These are phyloP conservation scores for Pycnonotus jocosus DNA, from an alignment of 2,113 vertebrate genomes.

Conservation along the genomic window DNA sequence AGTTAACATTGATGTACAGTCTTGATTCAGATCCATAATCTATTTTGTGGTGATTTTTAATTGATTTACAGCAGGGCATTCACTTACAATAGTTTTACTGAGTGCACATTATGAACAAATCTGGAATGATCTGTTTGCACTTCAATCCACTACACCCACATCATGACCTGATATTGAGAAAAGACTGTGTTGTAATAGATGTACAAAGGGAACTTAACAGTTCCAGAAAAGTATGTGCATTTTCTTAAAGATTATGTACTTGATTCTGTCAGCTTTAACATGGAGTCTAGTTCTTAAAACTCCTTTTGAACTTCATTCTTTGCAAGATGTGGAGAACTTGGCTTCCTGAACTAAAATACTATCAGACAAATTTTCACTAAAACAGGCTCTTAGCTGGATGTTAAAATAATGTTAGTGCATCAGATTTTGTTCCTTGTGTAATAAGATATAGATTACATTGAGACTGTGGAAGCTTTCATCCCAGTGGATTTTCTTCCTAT, in stretches of 20 bases:
- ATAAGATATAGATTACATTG: not conserved
- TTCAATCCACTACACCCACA: not conserved
- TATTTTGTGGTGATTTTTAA: not conserved
- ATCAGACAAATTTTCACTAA: not conserved
- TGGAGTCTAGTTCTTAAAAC: not conserved
- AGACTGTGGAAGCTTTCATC: conserved; percentile 31
- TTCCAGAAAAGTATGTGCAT: not conserved
- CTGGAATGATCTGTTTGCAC: not conserved
- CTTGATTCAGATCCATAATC: not conserved
- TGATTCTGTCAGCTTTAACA: not conserved
- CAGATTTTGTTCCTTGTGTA: not conserved
- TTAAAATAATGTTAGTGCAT: not conserved
- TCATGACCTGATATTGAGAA: not conserved
- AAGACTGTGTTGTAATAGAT: not conserved
- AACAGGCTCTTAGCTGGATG: not conserved
- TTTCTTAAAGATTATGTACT: not conserved
- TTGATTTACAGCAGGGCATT: not conserved
- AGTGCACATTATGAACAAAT: not conserved
- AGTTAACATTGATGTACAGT: not conserved
- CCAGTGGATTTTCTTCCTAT: not conserved
- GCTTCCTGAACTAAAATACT: not conserved
- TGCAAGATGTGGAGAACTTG: not conserved
- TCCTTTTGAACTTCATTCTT: not conserved
- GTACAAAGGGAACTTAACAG: not conserved
- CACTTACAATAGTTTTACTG: not conserved